Percentiles rank a stretch among this genome's conserved stretches.
Conservation (phyloP, 2,113 vertebrate genomes). For the Sula dactylatra region DNA sequence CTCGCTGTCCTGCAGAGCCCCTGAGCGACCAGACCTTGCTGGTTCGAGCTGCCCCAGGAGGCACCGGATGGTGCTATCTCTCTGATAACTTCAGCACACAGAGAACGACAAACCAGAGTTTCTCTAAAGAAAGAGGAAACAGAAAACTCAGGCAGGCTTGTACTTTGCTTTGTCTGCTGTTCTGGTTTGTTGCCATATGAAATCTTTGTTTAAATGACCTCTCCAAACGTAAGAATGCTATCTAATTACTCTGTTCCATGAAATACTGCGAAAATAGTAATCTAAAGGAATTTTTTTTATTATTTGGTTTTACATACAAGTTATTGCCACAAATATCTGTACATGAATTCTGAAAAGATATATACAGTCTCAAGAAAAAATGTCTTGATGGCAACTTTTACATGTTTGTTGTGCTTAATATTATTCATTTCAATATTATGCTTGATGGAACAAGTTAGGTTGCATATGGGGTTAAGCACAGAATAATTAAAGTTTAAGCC, state of each 20-base stretch:
- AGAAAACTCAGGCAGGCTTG: neutral
- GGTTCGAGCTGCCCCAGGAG: too few species aligned
- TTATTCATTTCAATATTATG: neutral
- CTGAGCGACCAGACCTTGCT: rapidly evolving
- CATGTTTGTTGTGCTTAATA: neutral
- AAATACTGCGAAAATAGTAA: neutral
- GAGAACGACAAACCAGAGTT: rapidly evolving
- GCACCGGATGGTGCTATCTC: rapidly evolving
- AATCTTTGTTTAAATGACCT: neutral
- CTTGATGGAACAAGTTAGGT: neutral
- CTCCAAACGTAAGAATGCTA: neutral
- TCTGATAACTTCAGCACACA: neutral
- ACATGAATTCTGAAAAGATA: neutral
- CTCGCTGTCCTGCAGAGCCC: rapidly evolving
- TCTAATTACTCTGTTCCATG: too few species aligned
- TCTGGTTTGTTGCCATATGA: neutral
- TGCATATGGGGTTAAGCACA: neutral
- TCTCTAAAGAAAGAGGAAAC: too few species aligned
- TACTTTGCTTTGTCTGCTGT: too few species aligned
- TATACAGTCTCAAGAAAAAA: neutral
- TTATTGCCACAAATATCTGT: neutral
- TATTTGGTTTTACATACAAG: neutral
- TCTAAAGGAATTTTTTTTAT: neutral
- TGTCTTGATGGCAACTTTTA: neutral
- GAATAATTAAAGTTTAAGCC: neutral